Evolutionary conservation across 2,113 vertebrate genomes (phyloP).

Genomic region (Emydocephalus ijimae): DNA sequence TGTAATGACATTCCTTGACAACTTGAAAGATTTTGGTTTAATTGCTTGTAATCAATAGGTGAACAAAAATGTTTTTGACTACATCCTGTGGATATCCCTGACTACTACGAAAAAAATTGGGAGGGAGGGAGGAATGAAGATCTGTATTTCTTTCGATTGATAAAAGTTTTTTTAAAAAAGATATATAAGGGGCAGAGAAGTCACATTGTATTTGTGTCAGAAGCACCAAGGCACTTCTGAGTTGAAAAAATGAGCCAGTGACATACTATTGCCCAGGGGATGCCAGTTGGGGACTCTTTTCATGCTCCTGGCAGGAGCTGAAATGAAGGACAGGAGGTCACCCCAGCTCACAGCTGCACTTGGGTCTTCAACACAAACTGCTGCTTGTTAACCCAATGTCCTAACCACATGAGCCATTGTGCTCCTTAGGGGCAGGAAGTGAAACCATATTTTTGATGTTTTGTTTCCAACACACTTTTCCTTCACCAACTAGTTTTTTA

Average conservation of each 20-base stretch:
- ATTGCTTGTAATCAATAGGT: not conserved
- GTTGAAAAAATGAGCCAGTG: not conserved
- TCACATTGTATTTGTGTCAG: not conserved
- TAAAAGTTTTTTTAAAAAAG: not conserved
- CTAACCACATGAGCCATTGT: not conserved
- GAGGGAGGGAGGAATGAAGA: not conserved
- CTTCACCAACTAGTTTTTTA: not conserved
- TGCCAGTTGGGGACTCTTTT: not conserved
- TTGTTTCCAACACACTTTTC: not conserved
- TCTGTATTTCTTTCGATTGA: not conserved
- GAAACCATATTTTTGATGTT: not conserved
- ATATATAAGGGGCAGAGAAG: not conserved
- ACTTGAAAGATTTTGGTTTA: not conserved
- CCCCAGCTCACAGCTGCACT: not conserved
- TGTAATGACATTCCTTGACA: not conserved
- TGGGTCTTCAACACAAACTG: not conserved
- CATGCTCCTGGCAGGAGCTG: not conserved
- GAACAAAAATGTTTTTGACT: not conserved
- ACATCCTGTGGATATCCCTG: not conserved
- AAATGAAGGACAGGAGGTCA: not conserved
- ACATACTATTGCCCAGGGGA: not conserved
- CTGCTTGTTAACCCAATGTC: not conserved
- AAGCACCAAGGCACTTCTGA: not conserved
- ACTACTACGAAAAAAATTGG: not conserved
- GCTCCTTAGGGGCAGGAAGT: not conserved